Evolutionary conservation across 2,888 invertebrate species (phyloP).

Genomic region (Taphrorychus bicolor): DNA sequence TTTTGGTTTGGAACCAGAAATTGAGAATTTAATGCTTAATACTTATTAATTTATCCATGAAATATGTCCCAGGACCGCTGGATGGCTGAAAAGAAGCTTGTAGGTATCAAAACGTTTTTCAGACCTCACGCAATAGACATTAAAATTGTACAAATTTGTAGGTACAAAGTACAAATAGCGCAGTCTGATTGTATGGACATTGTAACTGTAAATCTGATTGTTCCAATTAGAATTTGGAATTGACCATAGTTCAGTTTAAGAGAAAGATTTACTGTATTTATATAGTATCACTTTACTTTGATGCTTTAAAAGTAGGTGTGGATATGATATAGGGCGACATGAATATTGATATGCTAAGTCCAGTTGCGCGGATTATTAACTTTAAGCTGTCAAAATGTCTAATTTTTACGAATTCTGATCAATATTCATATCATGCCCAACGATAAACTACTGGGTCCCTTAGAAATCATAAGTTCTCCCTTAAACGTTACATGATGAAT

Average conservation of each 20-base stretch:
- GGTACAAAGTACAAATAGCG: conserved; percentile 10
- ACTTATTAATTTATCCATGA: not conserved
- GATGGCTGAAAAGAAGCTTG: not conserved
- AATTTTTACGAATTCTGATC: not conserved
- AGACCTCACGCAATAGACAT: conserved; percentile 10
- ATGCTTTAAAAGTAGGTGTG: not conserved
- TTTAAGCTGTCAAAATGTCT: too few species aligned
- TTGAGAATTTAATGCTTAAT: not conserved
- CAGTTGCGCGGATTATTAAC: too few species aligned
- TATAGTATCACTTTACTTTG: not conserved
- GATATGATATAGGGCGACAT: not conserved
- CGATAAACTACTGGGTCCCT: conserved; percentile 21
- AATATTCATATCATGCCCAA: not conserved
- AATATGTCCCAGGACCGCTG: not conserved
- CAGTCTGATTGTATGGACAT: conserved; percentile 17
- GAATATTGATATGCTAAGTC: too few species aligned
- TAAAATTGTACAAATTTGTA: conserved; percentile 1
- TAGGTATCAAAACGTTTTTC: not conserved
- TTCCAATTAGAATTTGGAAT: not conserved
- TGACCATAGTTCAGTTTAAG: not conserved
- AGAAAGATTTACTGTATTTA: not conserved
- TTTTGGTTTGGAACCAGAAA: not conserved
- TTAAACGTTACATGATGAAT: not conserved
- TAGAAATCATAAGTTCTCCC: conserved; percentile 18
- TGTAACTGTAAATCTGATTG: not conserved